A percentile compares a stretch with the other conserved stretches of the same genome.
Conservation (phyloP, 2,797 vertebrate genomes). For the Gallinago nigripennis region DNA sequence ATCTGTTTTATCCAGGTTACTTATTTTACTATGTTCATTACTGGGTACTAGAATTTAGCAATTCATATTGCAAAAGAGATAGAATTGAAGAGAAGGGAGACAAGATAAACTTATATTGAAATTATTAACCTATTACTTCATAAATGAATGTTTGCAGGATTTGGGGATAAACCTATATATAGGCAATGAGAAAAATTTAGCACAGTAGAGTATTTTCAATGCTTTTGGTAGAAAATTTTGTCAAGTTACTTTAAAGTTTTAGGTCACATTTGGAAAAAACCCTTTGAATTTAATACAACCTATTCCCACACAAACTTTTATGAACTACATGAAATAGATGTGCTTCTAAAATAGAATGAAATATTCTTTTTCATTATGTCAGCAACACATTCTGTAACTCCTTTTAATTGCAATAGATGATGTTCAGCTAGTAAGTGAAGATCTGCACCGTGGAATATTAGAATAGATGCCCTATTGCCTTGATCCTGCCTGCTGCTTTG, state of each 20-base stretch:
- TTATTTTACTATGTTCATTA: neutral
- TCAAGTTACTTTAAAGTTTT: neutral
- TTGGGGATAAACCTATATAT: neutral
- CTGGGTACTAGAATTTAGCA: neutral
- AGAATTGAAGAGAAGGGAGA: neutral
- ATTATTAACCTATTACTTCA: neutral
- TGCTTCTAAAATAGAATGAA: neutral
- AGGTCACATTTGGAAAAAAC: neutral
- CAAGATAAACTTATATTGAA: neutral
- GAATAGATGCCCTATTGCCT: constrained; percentile 16
- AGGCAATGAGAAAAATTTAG: neutral
- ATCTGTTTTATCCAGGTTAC: neutral
- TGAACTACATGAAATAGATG: neutral
- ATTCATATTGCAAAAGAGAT: neutral
- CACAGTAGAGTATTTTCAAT: neutral
- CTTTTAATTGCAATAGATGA: neutral
- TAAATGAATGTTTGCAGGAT: neutral
- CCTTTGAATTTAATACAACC: neutral
- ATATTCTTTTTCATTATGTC: neutral
- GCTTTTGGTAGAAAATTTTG: neutral
- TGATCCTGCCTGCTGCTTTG: neutral
- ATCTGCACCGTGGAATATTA: neutral
- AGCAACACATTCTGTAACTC: neutral
- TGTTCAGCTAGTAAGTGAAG: neutral
- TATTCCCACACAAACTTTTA: neutral